Evolutionary conservation across 2,797 vertebrate species (phyloP), one percentile per base, ranked within the genome.

Genomic region (Tapirus indicus): DNA sequence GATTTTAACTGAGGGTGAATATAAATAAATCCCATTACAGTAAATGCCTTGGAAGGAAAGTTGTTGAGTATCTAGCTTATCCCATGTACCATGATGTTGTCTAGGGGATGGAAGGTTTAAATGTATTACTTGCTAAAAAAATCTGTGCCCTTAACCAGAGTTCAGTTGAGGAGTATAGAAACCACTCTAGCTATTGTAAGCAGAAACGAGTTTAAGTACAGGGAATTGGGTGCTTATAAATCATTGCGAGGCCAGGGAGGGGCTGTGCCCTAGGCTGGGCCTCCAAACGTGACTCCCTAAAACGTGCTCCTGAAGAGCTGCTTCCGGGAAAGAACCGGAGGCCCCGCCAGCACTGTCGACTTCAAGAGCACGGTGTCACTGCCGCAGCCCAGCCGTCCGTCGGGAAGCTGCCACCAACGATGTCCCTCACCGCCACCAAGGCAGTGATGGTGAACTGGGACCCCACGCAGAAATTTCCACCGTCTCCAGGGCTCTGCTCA

Each of bases 351-450:
- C 49, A 35, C 38, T 11, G 29, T 32, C 20, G 62, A 18, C 35
- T 20, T 29, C 20, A 54, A 8, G 29, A 6, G 27, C 58, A 11
- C 29, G 0, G 23, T 21, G 49, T 62, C 71, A 18, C 60, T 14
- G 6, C 62, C 0, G 0, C 27, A 38, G 47, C 21, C 12, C 49
- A 18, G 9, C 3, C 2, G 0, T 3, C 2, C 2, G 0, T 3
- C 38, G 7, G 21, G 32, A 78, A 23, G 23, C 44, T 17, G 23
- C 44, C 16, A 7, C 8, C 20, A 35, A 20, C 16, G 0, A 25
- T 25, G 20, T 47, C 29, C 14, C 11, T 77, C 23, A 20, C 12
- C 7, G 1, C 72, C 25, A 10, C 32, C 6, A 11, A 62, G 58
- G 54, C 41, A 23, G 25, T 6, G 13, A 7, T 4, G 10, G 56